Conservation (phyloP, 2,113 vertebrate species). For the Etheostoma spectabile region DNA sequence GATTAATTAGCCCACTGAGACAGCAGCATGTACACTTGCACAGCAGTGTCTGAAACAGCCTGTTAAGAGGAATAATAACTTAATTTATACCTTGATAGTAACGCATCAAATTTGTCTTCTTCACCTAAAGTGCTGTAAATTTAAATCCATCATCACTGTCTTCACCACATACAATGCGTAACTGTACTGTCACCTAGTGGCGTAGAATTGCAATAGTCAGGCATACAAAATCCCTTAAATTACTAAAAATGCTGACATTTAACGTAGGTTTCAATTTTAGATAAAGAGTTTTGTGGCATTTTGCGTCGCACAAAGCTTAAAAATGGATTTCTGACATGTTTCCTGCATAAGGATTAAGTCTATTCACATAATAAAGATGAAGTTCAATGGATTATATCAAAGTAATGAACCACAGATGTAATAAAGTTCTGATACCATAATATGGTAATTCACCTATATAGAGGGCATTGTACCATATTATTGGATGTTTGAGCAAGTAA, state of each 20-base stretch:
- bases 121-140: neutral
- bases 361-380: no score
- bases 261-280: neutral
- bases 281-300: neutral
- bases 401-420: neutral
- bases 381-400: no score
- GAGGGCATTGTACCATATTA: neutral
- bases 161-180: neutral
- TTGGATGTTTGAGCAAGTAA: neutral
- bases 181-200: conserved; percentile 48
- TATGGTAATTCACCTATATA: neutral
- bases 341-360: neutral
- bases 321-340: conserved; percentile 15
- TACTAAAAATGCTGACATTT: neutral
- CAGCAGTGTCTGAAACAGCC: neutral
- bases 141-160: conserved; percentile 1
- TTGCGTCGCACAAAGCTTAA: conserved; percentile 12
- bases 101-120: conserved; percentile 2
- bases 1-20: neutral
- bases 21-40: neutral
- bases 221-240: neutral
- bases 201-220: conserved; percentile 5
- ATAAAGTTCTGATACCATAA: neutral
- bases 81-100: neutral
- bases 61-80: conserved; percentile 4